Evolutionary conservation across 2,113 vertebrate genomes (phyloP).

Genomic region (Rafetus swinhoei): DNA sequence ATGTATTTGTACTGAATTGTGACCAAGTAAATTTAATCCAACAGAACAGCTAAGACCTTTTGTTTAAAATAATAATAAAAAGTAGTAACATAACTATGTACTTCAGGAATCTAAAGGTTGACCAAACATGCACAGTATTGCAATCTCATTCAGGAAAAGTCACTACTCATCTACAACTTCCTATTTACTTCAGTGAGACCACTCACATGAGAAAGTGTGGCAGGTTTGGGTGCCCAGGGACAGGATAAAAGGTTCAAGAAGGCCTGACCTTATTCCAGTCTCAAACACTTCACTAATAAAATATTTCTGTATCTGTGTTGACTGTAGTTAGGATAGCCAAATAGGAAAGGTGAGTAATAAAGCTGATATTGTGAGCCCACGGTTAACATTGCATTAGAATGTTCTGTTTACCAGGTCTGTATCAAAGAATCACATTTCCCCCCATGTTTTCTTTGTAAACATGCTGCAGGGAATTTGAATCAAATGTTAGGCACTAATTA

Average conservation of each 20-base stretch:
- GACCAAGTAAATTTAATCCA: neutral
- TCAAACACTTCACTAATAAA: neutral
- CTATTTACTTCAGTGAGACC: neutral
- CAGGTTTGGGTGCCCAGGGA: neutral
- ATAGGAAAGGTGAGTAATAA: neutral
- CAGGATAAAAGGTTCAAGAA: neutral
- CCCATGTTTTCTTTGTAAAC: too few relatives aligned
- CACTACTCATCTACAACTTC: neutral
- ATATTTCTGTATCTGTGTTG: neutral
- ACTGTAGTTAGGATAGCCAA: neutral
- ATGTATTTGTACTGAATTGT: neutral
- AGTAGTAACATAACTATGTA: neutral
- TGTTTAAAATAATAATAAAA: neutral
- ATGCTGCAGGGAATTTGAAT: too few relatives aligned
- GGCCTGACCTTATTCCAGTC: neutral
- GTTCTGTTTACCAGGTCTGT: neutral
- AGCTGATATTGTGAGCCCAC: neutral
- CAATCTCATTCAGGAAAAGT: neutral
- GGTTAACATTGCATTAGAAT: too few relatives aligned
- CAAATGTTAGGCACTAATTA: too few relatives aligned
- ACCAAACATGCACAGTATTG: neutral
- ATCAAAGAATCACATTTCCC: too few relatives aligned
- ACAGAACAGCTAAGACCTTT: neutral
- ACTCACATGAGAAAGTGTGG: neutral
- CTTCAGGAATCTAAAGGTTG: neutral